Base-by-base conservation (phyloP, 2,888 invertebrate species). In the Dyspetes luteomarginatus region DNA sequence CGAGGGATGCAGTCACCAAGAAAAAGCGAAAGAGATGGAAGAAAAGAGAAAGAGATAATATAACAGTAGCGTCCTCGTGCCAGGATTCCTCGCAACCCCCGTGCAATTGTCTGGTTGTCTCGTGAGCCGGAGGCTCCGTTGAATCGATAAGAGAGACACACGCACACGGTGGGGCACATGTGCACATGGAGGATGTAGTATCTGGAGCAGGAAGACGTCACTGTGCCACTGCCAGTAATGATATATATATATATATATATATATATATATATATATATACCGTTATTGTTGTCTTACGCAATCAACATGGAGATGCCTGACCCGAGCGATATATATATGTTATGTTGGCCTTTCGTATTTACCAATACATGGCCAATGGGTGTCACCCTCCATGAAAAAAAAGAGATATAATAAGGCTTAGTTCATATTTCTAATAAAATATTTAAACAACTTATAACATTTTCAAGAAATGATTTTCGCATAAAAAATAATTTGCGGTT, bases 121-220 rank as follows among this genome's bases (percentile, higher is more conserved):
- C 55, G 30, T 9, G 68, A 60, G 30, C 56, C 71, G 69, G 60
- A 69, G 72, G 48, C 65, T 12, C 64, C 78, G 67, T 67, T 74
- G 28, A 82, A 79, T 83, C 83, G 81, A 83, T 82, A 82, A 82
- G 71, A 75, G 80, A 74, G 60, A 79, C 69, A 69, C 5, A 74
- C 17, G n/a, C 24, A 19, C 48, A 43, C 43, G 17, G 24, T 17
- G 15, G 12, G 19, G n/a, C 5, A 41, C 12, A 12, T 24, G n/a
- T 9, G 17, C 12, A 9, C 65, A 15, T 3, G 36, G 15, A 15
- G 17, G 17, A 22, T 60, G 22, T 41, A 56, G 48, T 77, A 79
- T 79, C 68, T 77, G 58, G 55, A 82, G 56, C 73, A 68, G 48
- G 28, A 69, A 71, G 24, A 68, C 73, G 62, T 41, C 30, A 48